Conservation (phyloP, 2,888 invertebrate genomes). For the Mactromeris polynyma region DNA sequence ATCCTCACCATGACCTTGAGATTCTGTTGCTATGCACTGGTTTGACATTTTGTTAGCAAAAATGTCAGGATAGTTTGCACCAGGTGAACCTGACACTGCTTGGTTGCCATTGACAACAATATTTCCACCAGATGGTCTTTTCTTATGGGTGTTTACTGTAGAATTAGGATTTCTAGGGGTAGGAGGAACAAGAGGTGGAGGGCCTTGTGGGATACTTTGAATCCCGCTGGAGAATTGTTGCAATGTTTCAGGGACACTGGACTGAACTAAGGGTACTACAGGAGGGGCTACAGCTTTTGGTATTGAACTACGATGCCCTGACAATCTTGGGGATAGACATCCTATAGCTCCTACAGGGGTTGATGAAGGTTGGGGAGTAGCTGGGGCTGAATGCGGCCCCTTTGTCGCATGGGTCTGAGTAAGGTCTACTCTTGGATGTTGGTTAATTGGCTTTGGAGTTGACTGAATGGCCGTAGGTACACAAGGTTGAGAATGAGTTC, state of each 20-base stretch:
- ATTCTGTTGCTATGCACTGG: constrained; percentile 14
- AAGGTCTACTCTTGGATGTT: constrained; percentile 31
- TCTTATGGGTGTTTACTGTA: constrained; percentile 58
- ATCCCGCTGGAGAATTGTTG: not conserved
- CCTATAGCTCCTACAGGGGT: constrained; percentile 46
- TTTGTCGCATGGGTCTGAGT: constrained; percentile 30
- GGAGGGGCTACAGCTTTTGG: constrained; percentile 68
- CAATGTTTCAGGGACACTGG: constrained; percentile 20
- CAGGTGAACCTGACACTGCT: constrained; percentile 49
- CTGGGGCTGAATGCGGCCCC: constrained; percentile 57
- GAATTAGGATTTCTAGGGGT: constrained; percentile 55
- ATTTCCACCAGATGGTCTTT: constrained; percentile 64
- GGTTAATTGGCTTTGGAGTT: constrained; percentile 34
- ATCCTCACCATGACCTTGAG: constrained; percentile 52
- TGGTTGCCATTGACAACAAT: constrained; percentile 68
- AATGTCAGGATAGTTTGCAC: constrained; percentile 34
- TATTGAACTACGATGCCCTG: constrained; percentile 54
- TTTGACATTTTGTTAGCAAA: constrained; percentile 24
- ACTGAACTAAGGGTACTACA: constrained; percentile 42
- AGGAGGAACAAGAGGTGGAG: constrained; percentile 63
- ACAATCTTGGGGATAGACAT: constrained; percentile 62
- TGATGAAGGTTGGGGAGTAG: constrained; percentile 46
- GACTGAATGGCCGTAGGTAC: constrained; percentile 60
- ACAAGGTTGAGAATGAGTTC: constrained; percentile 35
- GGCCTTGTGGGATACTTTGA: constrained; percentile 36